phyloP scores from a whole-genome alignment of 2,888 invertebrate species.

The Dolomedes plantarius region DNA sequence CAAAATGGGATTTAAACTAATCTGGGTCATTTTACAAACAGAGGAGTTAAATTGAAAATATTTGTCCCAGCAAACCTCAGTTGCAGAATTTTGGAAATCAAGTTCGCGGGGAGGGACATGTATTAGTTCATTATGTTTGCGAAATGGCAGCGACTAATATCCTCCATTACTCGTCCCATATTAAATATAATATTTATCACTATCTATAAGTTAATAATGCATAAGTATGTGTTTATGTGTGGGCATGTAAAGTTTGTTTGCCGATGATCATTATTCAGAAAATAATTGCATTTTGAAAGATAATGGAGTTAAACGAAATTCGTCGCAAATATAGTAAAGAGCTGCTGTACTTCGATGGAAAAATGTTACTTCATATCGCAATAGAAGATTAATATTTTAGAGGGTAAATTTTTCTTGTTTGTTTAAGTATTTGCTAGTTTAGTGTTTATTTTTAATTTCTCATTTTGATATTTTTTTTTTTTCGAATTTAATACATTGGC shows the following conservation, averaged over 20 bases:
- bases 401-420: no score
- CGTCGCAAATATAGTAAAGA: no score
- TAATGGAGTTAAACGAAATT: no score
- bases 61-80: background rate
- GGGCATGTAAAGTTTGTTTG: background rate
- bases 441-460: no score
- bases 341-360: no score
- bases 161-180: background rate
- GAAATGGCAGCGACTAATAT: slow-evolving; percentile 1
- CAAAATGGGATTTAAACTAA: background rate
- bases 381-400: no score
- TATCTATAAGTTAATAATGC: background rate
- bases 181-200: background rate
- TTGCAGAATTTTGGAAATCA: background rate
- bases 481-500: no score
- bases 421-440: no score
- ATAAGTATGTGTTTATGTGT: background rate
- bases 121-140: slow-evolving; percentile 12
- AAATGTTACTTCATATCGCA: no score
- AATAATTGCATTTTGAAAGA: no score
- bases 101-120: background rate
- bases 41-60: background rate
- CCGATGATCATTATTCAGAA: background rate
- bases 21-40: background rate
- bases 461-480: no score